These are phyloP conservation scores for Pocota personata DNA, from an alignment of 2,888 invertebrate species.

Conservation along the genomic window DNA sequence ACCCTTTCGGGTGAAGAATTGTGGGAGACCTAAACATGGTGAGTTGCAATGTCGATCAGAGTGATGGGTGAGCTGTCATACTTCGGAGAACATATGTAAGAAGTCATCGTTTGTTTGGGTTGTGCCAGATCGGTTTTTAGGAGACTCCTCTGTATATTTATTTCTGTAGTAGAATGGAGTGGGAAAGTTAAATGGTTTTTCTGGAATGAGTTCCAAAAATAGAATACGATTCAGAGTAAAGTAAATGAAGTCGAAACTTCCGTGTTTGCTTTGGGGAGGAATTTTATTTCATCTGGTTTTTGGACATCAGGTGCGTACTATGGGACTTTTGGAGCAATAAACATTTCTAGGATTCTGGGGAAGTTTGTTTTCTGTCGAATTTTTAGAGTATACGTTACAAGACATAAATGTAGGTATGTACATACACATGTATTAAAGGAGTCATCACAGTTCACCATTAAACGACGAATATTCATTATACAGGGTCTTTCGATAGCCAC, in stretches of 20 bases:
- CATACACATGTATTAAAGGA: too few species aligned
- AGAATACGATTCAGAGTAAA: conserved; percentile 46
- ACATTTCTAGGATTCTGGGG: conserved; percentile 20
- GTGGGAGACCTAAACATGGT: neutral
- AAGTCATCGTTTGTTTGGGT: conserved; percentile 59
- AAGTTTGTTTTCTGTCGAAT: neutral
- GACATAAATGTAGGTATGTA: too few species aligned
- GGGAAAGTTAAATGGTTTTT: conserved; percentile 34
- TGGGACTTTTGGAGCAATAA: conserved; percentile 30
- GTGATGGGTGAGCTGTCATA: conserved; percentile 62
- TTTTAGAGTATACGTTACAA: too few species aligned
- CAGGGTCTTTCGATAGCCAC: too few species aligned
- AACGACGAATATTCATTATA: too few species aligned
- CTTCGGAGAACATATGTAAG: conserved; percentile 59
- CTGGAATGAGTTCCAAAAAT: conserved; percentile 54
- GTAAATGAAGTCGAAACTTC: conserved; percentile 57
- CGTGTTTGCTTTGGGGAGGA: conserved; percentile 32
- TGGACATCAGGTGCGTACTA: conserved; percentile 26
- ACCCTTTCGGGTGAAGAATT: conserved; percentile 5
- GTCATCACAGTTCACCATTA: too few species aligned
- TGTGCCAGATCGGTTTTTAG: conserved; percentile 15
- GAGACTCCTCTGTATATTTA: neutral
- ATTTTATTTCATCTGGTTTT: neutral
- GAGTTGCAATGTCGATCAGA: conserved; percentile 43
- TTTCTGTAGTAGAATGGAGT: conserved; percentile 18